Percentiles rank a stretch among this genome's conserved stretches.
Evolutionary conservation across 2,888 invertebrate genomes (phyloP).

Genomic region (Philaethria dido): DNA sequence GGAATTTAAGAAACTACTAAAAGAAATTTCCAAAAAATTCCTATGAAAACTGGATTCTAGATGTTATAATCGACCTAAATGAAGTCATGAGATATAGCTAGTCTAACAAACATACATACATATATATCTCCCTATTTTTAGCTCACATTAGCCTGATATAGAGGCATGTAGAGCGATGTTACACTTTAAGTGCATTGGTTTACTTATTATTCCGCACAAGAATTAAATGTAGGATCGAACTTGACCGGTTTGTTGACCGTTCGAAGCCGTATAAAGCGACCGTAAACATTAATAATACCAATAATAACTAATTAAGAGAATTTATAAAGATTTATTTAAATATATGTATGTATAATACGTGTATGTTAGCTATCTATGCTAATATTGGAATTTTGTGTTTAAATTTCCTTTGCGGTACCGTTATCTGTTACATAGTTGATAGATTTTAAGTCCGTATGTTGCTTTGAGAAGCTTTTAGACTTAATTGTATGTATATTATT

Average conservation of each 20-base stretch:
- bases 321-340: conserved; percentile 47
- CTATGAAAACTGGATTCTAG: too few relatives aligned
- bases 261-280: conserved; percentile 25
- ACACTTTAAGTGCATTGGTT: conserved; percentile 14
- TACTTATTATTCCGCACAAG: conserved; percentile 7
- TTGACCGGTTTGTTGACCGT: conserved; percentile 40
- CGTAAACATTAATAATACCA: conserved; percentile 31
- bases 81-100: too few relatives aligned
- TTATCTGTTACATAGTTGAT: conserved; percentile 25
- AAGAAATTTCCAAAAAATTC: too few relatives aligned
- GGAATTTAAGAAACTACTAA: too few relatives aligned
- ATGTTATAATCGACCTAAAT: too few relatives aligned
- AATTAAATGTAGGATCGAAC: conserved; percentile 18
- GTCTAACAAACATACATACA: too few relatives aligned
- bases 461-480: too few relatives aligned
- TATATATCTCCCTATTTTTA: not conserved
- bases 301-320: conserved; percentile 35
- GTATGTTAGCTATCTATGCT: conserved; percentile 30
- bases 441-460: not conserved
- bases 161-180: not conserved
- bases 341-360: conserved; percentile 33
- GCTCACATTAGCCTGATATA: not conserved
- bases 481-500: too few relatives aligned
- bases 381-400: conserved; percentile 35
- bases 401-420: conserved; percentile 31